Base-by-base conservation (phyloP, 2,888 invertebrate genomes). In the Magallana nippona region DNA sequence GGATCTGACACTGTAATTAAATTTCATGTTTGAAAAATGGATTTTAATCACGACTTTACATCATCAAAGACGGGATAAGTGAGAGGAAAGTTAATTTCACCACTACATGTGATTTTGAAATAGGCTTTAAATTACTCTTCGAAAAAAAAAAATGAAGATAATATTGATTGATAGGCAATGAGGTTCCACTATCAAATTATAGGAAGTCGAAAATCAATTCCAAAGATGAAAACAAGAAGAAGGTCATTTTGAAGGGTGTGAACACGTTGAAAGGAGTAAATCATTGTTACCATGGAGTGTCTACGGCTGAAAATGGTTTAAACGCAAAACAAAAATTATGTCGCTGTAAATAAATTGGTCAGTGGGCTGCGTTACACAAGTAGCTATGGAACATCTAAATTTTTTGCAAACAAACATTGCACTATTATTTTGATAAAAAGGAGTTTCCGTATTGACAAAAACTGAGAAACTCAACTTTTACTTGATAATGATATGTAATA, bases 21-120 rank as follows among this genome's bases (percentile, higher is more conserved):
- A 71, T 71, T 71, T 71, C 71, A 71, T 71, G 71, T 27, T 71
- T 71, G 71, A 71, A 71, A 71, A 71, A 71, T 71, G 71, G 71
- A 71, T 71, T 71, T 71, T 71, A 71, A 71, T 71, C 71, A 71
- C 71, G 71, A 71, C 5, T 71, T 71, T 32, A 71, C 71, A 32
- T 71, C 71, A 71, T 71, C 71, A 71, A 71, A 71, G 71, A 71
- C 71, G 27, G 15, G 22, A 13, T 27, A 27, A 19, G 15, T 27
- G 71, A 71, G 71, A 22, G 32, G 15, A 32, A 15, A 71, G 71
- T 71, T 71, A 27, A 71, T 32, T 71, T 15, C 15, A 71, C 71
- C 71, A 71, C 15, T 71, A 71, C 71, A 71, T 71, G 71, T 71
- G 71, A 71, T 71, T 71, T 71, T 71, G 71, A 71, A 27, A 71